phyloP scores from a whole-genome alignment of 1,140 invertebrate genomes.

The Bombus cullumanus region DNA sequence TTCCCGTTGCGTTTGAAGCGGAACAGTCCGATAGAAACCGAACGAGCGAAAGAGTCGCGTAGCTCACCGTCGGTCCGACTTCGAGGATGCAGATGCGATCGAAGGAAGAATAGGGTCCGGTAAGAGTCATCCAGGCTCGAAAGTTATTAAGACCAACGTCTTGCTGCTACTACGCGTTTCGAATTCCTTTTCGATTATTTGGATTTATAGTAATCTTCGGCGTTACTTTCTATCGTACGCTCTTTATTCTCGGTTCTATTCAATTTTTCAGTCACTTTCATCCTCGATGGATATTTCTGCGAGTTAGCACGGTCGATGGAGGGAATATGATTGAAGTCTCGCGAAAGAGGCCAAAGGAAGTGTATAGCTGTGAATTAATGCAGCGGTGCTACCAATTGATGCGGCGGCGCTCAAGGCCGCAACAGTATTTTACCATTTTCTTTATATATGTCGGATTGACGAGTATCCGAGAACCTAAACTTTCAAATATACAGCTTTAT shows the following conservation, averaged over 20 bases:
- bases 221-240: not conserved
- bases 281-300: not conserved
- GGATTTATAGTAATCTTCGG: not conserved
- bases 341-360: not conserved
- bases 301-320: not conserved
- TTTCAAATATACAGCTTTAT: not conserved
- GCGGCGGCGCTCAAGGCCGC: not conserved
- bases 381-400: not conserved
- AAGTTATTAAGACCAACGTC: not conserved
- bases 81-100: not conserved
- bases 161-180: not conserved
- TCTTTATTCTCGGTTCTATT: not conserved
- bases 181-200: not conserved
- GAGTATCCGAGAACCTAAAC: not conserved
- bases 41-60: not conserved
- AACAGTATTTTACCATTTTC: not conserved
- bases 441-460: fast-evolving
- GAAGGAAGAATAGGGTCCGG: not conserved
- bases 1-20: not conserved
- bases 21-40: not conserved
- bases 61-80: not conserved
- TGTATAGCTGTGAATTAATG: not conserved
- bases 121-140: not conserved
- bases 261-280: not conserved
- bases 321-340: not conserved